These are phyloP conservation scores for Temnothorax rugatulus DNA, from an alignment of 2,888 invertebrate species.

Conservation along the genomic window DNA sequence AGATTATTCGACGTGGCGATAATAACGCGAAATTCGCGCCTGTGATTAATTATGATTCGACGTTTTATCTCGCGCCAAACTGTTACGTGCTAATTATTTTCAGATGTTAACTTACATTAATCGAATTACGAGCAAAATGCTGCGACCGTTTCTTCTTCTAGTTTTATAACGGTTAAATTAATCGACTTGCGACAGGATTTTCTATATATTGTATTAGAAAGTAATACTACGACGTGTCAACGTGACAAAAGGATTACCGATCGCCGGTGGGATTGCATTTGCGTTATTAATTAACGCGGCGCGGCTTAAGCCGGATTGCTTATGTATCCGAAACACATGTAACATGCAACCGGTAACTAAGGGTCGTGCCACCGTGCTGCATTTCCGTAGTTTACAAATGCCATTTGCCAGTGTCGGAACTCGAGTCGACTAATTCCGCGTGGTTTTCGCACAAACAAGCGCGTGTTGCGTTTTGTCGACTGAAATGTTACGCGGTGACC, in stretches of 20 bases:
- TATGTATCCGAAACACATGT: background rate
- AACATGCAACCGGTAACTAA: background rate
- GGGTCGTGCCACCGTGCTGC: background rate
- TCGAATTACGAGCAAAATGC: background rate
- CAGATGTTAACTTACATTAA: background rate
- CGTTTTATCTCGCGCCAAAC: background rate
- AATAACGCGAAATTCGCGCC: background rate
- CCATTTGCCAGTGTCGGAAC: conserved; percentile 17
- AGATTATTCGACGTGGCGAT: background rate
- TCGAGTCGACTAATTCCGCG: conserved; percentile 11
- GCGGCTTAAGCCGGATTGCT: background rate
- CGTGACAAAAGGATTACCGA: background rate
- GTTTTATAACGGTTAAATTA: background rate
- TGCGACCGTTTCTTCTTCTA: background rate
- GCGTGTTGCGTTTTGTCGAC: background rate
- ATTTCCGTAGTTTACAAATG: conserved; percentile 29
- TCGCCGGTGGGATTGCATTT: background rate
- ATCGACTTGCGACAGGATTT: background rate
- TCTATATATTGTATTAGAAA: background rate
- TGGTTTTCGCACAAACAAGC: conserved; percentile 20
- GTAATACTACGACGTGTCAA: background rate
- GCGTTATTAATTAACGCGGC: conserved; percentile 35
- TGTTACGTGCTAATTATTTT: background rate
- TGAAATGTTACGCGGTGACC: conserved; percentile 26
- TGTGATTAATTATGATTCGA: background rate